Conservation (phyloP, 1,140 invertebrate genomes). For the Bombus superbus region DNA sequence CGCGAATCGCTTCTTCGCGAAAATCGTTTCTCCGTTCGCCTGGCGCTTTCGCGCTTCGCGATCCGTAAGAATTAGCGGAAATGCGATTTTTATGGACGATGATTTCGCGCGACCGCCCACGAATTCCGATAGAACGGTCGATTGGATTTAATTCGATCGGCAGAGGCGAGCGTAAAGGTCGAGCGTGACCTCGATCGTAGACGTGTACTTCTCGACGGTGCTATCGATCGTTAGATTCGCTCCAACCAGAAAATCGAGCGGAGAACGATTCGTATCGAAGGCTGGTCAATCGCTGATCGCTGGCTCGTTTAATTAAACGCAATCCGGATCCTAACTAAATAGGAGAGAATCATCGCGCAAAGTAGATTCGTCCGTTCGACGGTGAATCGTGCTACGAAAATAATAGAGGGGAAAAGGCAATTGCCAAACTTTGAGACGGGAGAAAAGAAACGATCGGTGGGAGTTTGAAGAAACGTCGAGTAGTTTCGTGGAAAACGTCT, state of each 20-base stretch:
- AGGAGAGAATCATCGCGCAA: not conserved
- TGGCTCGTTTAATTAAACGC: constrained; percentile 12
- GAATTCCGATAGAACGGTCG: not conserved
- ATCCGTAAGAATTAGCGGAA: constrained; percentile 22
- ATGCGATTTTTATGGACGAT: constrained; percentile 29
- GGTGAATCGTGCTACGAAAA: not conserved
- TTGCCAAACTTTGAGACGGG: no score
- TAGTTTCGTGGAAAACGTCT: no score
- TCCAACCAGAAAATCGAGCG: not conserved
- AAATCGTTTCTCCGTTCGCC: not conserved
- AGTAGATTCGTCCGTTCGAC: not conserved
- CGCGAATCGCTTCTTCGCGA: not conserved
- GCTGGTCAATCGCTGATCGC: not conserved
- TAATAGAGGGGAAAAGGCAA: not conserved
- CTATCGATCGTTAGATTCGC: constrained; percentile 1
- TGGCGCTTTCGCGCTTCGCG: not conserved
- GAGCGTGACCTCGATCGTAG: constrained; percentile 37
- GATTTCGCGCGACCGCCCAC: not conserved
- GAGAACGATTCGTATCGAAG: not conserved
- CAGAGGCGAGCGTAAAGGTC: not conserved
- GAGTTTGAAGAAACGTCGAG: no score
- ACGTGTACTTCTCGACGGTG: constrained; percentile 13
- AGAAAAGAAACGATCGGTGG: not conserved
- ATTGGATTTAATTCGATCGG: constrained; percentile 29
- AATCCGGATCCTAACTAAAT: not conserved